Conservation (phyloP, 1,140 invertebrate genomes). For the Drosophila nigromelanica region DNA sequence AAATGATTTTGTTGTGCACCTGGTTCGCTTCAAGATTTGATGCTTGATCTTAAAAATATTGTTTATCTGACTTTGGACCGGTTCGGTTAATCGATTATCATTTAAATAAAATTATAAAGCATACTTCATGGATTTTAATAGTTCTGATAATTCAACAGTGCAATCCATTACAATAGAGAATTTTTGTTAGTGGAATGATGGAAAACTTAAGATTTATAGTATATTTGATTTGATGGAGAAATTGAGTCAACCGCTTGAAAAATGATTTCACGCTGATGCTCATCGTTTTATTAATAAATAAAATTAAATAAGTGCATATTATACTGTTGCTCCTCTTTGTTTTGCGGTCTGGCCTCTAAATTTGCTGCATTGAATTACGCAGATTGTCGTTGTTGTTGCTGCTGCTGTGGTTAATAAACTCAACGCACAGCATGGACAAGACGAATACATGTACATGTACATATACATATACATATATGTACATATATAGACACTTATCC, state of each 20-base stretch:
- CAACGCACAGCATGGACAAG: conserved; percentile 30
- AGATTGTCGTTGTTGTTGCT: conserved; percentile 34
- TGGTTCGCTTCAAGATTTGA: too few relatives aligned
- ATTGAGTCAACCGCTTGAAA: conserved; percentile 1
- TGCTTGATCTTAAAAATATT: too few relatives aligned
- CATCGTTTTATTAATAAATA: conserved; percentile 44
- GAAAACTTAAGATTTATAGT: neutral
- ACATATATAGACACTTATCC: conserved; percentile 8
- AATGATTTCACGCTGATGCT: conserved; percentile 65
- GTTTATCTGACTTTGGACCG: too few relatives aligned
- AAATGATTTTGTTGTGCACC: too few relatives aligned
- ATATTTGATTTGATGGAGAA: neutral
- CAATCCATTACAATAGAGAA: neutral
- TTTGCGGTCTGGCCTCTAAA: conserved; percentile 42
- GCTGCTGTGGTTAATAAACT: conserved; percentile 62
- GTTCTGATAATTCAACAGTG: neutral
- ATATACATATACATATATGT: neutral
- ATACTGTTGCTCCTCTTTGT: conserved; percentile 47
- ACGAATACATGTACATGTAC: neutral
- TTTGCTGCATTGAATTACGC: conserved; percentile 61
- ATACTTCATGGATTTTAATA: neutral
- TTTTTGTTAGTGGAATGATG: too few relatives aligned
- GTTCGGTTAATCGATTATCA: too few relatives aligned
- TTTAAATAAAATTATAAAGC: neutral
- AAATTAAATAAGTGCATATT: conserved; percentile 20